Conservation (phyloP, 2,888 invertebrate species). For the Melieria picta region DNA sequence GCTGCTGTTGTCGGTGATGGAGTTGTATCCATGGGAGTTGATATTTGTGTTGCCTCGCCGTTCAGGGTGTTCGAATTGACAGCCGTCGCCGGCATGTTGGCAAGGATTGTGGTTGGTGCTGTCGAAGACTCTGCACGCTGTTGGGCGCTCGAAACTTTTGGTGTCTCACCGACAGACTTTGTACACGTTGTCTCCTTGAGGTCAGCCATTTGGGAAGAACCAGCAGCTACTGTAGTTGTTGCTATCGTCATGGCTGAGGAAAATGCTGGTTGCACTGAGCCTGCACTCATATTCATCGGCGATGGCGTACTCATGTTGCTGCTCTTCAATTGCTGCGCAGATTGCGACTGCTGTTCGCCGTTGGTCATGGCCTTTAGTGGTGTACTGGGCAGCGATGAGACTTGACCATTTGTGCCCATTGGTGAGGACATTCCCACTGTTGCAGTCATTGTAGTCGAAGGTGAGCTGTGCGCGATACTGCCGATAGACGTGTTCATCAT, state of each 20-base stretch:
- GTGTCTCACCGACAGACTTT: too few species aligned
- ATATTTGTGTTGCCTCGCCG: conserved; percentile 33
- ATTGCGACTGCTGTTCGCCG: conserved; percentile 34
- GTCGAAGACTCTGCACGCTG: background rate
- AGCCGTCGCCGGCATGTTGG: conserved; percentile 26
- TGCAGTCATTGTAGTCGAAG: conserved; percentile 38
- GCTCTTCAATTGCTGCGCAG: conserved; percentile 28
- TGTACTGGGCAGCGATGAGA: conserved; percentile 50
- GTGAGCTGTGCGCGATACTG: conserved; percentile 37
- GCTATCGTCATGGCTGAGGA: conserved; percentile 31
- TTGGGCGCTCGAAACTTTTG: too few species aligned
- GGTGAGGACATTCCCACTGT: conserved; percentile 45
- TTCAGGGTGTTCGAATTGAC: conserved; percentile 33
- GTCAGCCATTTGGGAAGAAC: background rate
- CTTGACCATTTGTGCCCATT: conserved; percentile 31
- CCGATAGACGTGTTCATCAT: conserved; percentile 57
- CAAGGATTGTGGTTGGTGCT: conserved; percentile 8
- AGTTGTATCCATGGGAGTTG: conserved; percentile 27
- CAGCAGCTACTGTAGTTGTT: conserved; percentile 36
- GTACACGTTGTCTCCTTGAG: too few species aligned
- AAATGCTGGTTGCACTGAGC: conserved; percentile 18
- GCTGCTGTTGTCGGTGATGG: conserved; percentile 19
- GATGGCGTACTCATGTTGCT: conserved; percentile 17
- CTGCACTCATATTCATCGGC: conserved; percentile 9
- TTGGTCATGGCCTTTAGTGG: conserved; percentile 47